Evolutionary conservation across 37 sponge, comb jelly and placozoan species (phyloP).

Genomic region (Bolinopsis microptera): DNA sequence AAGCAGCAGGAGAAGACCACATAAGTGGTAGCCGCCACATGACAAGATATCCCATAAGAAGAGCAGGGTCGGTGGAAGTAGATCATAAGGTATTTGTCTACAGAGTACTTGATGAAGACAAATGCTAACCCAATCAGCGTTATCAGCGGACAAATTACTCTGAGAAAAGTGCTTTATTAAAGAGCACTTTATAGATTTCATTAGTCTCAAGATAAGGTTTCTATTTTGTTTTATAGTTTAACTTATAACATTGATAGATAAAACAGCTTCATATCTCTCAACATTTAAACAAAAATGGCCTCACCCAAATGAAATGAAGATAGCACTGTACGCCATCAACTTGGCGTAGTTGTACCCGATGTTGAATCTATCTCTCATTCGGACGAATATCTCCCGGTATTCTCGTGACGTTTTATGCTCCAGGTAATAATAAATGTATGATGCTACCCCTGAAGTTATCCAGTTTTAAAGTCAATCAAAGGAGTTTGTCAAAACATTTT

Average conservation of each 20-base stretch:
- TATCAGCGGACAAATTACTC: neutral
- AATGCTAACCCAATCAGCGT: neutral
- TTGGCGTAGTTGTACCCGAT: constrained; percentile 21
- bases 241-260: too few species aligned
- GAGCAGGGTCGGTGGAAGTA: constrained; percentile 17
- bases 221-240: neutral
- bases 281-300: neutral
- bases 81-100: constrained; percentile 3
- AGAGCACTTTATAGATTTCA: neutral
- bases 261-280: too few species aligned
- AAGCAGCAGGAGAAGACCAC: neutral
- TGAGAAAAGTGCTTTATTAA: neutral
- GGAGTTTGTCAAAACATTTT: too few species aligned
- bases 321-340: neutral
- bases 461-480: too few species aligned
- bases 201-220: neutral
- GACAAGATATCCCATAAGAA: neutral
- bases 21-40: constrained; percentile 7
- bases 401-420: neutral
- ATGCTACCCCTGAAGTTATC: neutral
- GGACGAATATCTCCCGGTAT: neutral
- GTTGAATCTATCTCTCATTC: constrained; percentile 28
- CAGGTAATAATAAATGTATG: neutral
- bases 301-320: neutral
- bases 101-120: neutral